A percentile compares a stretch with the other conserved stretches of the same genome.
Evolutionary conservation across 2,888 invertebrate species (phyloP).

Genomic region (Phyto melanocephala): DNA sequence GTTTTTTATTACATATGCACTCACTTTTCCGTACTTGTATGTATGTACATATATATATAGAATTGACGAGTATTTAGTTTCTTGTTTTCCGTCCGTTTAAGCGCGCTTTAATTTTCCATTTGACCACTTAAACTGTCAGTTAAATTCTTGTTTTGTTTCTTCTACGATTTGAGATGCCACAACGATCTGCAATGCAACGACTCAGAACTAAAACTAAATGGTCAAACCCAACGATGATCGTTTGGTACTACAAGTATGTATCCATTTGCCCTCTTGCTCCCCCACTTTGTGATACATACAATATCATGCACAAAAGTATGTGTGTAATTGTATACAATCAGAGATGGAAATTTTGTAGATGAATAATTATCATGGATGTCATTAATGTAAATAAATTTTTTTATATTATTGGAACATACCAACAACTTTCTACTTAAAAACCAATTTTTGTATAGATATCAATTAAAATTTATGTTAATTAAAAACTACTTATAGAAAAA

Average conservation of each 20-base stretch:
- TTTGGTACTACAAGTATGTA: slow-evolving; percentile 38
- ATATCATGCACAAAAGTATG: not conserved
- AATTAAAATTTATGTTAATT: too few relatives aligned
- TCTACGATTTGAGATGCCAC: not conserved
- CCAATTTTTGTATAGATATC: too few relatives aligned
- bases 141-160: slow-evolving; percentile 3
- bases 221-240: slow-evolving; percentile 51
- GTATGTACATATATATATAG: too few relatives aligned
- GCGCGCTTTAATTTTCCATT: slow-evolving; percentile 40
- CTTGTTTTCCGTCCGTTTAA: slow-evolving; percentile 9
- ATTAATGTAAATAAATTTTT: too few relatives aligned
- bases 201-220: slow-evolving; percentile 68
- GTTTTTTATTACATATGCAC: slow-evolving; percentile 15
- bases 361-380: too few relatives aligned
- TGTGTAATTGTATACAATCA: slow-evolving; percentile 2
- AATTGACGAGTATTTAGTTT: not conserved
- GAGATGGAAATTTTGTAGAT: not conserved
- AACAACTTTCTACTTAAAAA: too few relatives aligned
- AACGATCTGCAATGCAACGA: slow-evolving; percentile 69
- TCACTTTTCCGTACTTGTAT: not conserved
- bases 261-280: slow-evolving; percentile 6
- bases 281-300: not conserved
- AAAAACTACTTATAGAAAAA: too few relatives aligned
- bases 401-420: too few relatives aligned
- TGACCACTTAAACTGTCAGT: slow-evolving; percentile 20